Percentiles rank a stretch among this genome's conserved stretches.
Evolutionary conservation across 2,888 invertebrate genomes (phyloP).

Genomic region (Epistrophe grossulariae): DNA sequence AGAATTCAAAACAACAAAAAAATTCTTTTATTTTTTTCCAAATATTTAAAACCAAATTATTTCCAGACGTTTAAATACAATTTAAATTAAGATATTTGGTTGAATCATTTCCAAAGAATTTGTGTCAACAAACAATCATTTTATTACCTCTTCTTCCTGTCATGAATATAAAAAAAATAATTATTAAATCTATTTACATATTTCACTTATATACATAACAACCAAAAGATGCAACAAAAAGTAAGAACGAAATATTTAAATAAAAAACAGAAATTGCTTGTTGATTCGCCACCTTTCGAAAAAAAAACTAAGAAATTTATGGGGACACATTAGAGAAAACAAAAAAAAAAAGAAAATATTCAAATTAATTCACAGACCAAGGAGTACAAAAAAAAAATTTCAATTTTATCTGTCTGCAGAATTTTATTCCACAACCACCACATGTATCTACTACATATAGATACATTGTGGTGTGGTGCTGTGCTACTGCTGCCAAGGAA

Average conservation of each 20-base stretch:
- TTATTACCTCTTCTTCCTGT: slow-evolving; percentile 23
- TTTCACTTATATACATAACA: not conserved
- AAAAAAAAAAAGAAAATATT: slow-evolving; percentile 46
- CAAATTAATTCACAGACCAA: slow-evolving; percentile 64
- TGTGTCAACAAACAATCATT: slow-evolving; percentile 42
- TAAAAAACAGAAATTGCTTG: slow-evolving; percentile 41
- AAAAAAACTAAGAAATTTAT: slow-evolving; percentile 41
- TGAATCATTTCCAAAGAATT: slow-evolving; percentile 39
- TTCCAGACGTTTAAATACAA: not conserved
- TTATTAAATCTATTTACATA: slow-evolving; percentile 2
- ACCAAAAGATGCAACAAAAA: slow-evolving; percentile 7
- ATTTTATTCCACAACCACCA: slow-evolving; percentile 9
- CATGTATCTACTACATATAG: not conserved
- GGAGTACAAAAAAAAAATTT: slow-evolving; percentile 30
- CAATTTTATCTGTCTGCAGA: slow-evolving; percentile 37
- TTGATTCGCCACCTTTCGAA: slow-evolving; percentile 58
- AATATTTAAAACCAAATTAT: slow-evolving; percentile 1
- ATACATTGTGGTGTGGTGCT: not conserved
- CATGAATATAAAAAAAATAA: slow-evolving; percentile 1
- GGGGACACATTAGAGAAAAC: slow-evolving; percentile 16
- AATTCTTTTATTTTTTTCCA: not conserved
- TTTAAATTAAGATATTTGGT: not conserved
- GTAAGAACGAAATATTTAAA: not conserved
- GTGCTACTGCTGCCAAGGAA: slow-evolving; percentile 4
- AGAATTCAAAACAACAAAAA: not conserved